phyloP scores from a whole-genome alignment of 2,888 invertebrate genomes.

The Cosmorhoe ocellata region DNA sequence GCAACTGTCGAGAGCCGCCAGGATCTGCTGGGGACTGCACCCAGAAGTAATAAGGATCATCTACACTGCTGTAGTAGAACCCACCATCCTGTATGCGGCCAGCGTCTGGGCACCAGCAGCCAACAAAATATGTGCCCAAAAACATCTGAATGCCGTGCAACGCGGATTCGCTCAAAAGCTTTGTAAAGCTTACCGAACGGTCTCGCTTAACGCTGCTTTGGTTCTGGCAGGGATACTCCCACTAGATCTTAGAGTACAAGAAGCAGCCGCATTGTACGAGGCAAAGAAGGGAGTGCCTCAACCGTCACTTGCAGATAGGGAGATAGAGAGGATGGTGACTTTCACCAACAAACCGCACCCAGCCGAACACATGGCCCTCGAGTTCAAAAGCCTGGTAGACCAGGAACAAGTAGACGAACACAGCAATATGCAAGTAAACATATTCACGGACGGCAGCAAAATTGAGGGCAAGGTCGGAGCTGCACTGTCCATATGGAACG shows the following conservation, averaged over 20 bases:
- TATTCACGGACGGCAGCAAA: constrained; percentile 20
- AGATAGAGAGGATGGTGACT: not conserved
- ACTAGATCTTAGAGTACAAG: constrained; percentile 14
- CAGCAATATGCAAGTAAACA: not conserved
- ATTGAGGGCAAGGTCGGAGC: constrained; percentile 16
- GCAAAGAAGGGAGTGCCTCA: not conserved
- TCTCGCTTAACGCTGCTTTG: constrained; percentile 5
- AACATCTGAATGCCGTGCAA: not conserved
- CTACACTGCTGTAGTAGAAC: not conserved
- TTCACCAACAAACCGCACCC: constrained; percentile 8
- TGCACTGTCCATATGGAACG: not conserved
- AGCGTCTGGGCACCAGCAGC: not conserved
- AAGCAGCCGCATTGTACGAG: not conserved
- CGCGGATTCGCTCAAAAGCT: not conserved
- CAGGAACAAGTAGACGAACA: not conserved
- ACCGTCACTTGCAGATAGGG: not conserved
- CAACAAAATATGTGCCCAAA: not conserved
- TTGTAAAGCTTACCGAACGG: not conserved
- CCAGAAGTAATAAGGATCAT: constrained; percentile 23
- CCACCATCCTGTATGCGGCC: not conserved
- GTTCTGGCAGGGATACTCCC: constrained; percentile 17
- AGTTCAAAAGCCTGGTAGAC: constrained; percentile 12
- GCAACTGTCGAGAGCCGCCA: constrained; percentile 5
- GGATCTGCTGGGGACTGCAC: constrained; percentile 20
- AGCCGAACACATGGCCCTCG: not conserved